Conservation (phyloP, 2,888 invertebrate genomes). For the Leucoma salicis region DNA sequence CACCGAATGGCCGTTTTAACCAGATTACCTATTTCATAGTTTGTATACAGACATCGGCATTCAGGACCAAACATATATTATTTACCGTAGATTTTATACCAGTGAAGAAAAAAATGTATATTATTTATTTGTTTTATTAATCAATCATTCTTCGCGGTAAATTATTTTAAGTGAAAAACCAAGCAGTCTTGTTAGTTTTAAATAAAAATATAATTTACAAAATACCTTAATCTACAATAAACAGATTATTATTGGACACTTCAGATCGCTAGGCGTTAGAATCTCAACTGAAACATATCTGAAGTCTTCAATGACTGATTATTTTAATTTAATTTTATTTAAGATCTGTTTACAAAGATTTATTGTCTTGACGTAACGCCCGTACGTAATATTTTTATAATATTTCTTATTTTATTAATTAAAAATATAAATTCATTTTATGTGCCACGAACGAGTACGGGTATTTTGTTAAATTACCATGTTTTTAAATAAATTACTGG, state of each 20-base stretch:
- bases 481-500: conserved; percentile 32
- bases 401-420: conserved; percentile 39
- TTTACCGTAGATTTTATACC: too few relatives aligned
- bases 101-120: too few relatives aligned
- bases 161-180: conserved; percentile 22
- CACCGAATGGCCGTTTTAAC: too few relatives aligned
- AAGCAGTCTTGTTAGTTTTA: conserved; percentile 36
- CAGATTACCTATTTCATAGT: too few relatives aligned
- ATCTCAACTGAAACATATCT: conserved; percentile 67
- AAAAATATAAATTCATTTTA: conserved; percentile 46
- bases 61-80: too few relatives aligned
- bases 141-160: too few relatives aligned
- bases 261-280: conserved; percentile 72
- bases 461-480: conserved; percentile 59
- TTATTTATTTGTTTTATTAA: too few relatives aligned
- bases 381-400: conserved; percentile 48
- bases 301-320: conserved; percentile 79
- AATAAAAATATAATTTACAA: conserved; percentile 33
- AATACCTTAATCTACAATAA: conserved; percentile 46
- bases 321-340: conserved; percentile 45
- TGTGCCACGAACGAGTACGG: conserved; percentile 75
- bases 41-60: too few relatives aligned
- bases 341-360: conserved; percentile 62
- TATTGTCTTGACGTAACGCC: conserved; percentile 38
- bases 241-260: conserved; percentile 65